Conservation (phyloP, 2,888 invertebrate genomes). For the Cremastinae sp. region DNA sequence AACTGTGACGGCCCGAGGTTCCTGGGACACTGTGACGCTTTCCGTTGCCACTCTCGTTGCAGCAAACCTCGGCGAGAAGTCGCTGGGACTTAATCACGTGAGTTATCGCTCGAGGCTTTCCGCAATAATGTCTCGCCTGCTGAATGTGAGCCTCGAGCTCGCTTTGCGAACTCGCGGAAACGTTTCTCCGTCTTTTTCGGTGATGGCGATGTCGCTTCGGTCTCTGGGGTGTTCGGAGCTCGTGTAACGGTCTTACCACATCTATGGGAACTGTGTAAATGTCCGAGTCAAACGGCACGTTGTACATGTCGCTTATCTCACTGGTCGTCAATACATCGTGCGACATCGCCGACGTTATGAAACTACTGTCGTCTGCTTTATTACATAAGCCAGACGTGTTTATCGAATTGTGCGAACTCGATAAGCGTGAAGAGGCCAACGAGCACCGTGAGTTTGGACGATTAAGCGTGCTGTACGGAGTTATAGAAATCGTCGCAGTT, state of each 20-base stretch:
- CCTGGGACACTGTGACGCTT: conserved; percentile 88
- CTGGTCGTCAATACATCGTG: conserved; percentile 90
- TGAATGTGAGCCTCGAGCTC: conserved; percentile 78
- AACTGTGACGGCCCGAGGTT: conserved; percentile 81
- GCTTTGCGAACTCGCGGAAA: conserved; percentile 81
- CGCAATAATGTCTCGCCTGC: conserved; percentile 77
- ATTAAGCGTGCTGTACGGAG: conserved; percentile 77
- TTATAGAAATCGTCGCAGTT: conserved; percentile 75
- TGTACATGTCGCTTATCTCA: conserved; percentile 90
- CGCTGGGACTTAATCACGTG: conserved; percentile 78
- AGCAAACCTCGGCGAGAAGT: conserved; percentile 76
- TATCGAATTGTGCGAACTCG: conserved; percentile 91
- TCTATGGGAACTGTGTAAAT: conserved; percentile 93
- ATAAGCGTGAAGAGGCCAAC: conserved; percentile 88
- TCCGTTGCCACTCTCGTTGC: conserved; percentile 75
- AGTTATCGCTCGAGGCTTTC: conserved; percentile 76
- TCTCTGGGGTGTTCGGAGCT: conserved; percentile 79
- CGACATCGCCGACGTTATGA: conserved; percentile 93
- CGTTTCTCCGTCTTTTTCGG: conserved; percentile 80
- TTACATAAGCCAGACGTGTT: conserved; percentile 83
- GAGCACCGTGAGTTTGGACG: conserved; percentile 90
- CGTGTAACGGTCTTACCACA: conserved; percentile 85
- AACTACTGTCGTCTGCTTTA: conserved; percentile 91
- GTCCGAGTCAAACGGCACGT: conserved; percentile 93
- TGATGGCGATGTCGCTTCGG: conserved; percentile 80